Evolutionary conservation across 1,140 invertebrate genomes (phyloP), one percentile per base, ranked within the genome.

Genomic region (Drosophila oshimai): DNA sequence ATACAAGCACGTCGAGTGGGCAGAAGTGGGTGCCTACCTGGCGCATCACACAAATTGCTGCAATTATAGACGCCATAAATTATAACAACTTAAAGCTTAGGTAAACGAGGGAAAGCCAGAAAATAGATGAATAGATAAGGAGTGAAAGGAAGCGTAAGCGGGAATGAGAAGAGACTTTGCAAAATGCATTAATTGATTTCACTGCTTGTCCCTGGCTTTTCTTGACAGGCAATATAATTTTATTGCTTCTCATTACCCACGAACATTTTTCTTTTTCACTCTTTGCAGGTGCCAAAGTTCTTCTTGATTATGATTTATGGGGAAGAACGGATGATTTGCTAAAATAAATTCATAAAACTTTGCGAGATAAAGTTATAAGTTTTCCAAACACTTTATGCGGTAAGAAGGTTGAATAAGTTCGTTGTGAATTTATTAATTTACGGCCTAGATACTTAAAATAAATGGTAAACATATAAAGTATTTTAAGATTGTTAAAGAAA

Each of bases 11-110:
- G 39, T 37, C 44, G 42, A 22, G 34, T 24, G 50, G 31, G 50
- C 4, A 15, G 26, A 18, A 15, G 0, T 31, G 18, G 4, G 17
- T 46, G 41, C 17, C 39, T 44, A 54, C 37, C 61, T 31, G 55
- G 46, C 18, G 37, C 67, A 39, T 57, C 26, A 28, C 61, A 67
- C 70, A 87, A 87, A 77, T 81, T 87, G 81, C 81, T 71, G 81
- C 81, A 87, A 87, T 87, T 87, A 87, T 87, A 81, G 76, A 62
- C 81, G 81, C 70, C 69, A 87, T 87, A 87, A 87, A 87, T 87
- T 87, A 87, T 68, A 73, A 74, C 54, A 81, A 67, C 60, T 65
- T 64, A 61, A 42, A 71, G 64, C 49, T 55, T 61, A 67, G 61
- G 37, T 47, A 50, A 50, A 69, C 46, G 46, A 69, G 39, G 36